These are phyloP conservation scores for Alloplasta piceator DNA, from an alignment of 2,888 invertebrate species.

Conservation along the genomic window DNA sequence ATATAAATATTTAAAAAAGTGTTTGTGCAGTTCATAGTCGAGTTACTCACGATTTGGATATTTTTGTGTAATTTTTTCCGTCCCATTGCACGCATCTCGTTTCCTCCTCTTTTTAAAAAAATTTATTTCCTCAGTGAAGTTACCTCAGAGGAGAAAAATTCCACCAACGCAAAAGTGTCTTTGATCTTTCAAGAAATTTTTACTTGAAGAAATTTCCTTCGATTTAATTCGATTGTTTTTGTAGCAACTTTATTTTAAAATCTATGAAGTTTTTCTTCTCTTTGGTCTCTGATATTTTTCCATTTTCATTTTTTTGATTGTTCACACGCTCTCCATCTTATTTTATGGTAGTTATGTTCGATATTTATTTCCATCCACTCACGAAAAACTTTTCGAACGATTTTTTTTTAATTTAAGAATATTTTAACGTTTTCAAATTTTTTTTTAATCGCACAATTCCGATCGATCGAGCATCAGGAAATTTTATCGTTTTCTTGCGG, in stretches of 20 bases:
- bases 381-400: not conserved
- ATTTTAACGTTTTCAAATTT: not conserved
- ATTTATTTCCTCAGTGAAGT: too few relatives aligned
- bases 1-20: not conserved
- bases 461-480: too few relatives aligned
- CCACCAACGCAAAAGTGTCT: not conserved
- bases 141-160: not conserved
- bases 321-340: too few relatives aligned
- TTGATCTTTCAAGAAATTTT: too few relatives aligned
- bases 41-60: slow-evolving; percentile 23
- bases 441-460: not conserved
- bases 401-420: not conserved
- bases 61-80: slow-evolving; percentile 29
- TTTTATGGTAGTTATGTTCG: too few relatives aligned
- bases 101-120: too few relatives aligned
- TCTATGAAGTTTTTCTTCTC: not conserved
- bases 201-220: not conserved
- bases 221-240: not conserved
- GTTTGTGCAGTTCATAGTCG: not conserved
- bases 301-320: not conserved
- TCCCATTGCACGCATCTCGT: not conserved
- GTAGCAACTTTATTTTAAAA: not conserved
- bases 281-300: not conserved
- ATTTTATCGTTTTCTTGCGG: too few relatives aligned
- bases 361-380: not conserved